These are phyloP conservation scores for Eristalis arbustorum DNA, from an alignment of 2,888 invertebrate species.

Conservation along the genomic window DNA sequence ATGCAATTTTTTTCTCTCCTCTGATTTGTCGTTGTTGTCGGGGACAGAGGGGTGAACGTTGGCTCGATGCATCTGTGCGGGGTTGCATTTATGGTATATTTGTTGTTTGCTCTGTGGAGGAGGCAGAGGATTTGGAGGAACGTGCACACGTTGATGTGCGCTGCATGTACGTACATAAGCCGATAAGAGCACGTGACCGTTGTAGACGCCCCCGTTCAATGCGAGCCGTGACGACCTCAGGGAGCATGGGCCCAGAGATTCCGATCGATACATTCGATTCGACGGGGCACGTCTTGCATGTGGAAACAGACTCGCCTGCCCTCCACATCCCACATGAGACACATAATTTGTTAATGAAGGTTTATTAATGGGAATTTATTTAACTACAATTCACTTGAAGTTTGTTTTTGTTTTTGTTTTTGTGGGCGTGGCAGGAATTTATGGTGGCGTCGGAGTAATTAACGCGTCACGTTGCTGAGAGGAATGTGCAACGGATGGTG, in stretches of 20 bases:
- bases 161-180: background rate
- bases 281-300: background rate
- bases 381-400: background rate
- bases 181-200: constrained; percentile 22
- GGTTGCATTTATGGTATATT: background rate
- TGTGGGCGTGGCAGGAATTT: background rate
- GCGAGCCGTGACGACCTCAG: background rate
- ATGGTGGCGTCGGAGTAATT: background rate
- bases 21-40: background rate
- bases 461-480: background rate
- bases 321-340: background rate
- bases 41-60: background rate
- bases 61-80: background rate
- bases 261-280: constrained; percentile 7
- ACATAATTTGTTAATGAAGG: constrained; percentile 9
- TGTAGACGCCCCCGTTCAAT: constrained; percentile 3
- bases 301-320: background rate
- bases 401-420: background rate
- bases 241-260: background rate
- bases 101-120: background rate
- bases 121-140: background rate
- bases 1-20: constrained; percentile 5
- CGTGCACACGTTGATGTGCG: background rate
- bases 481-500: background rate
- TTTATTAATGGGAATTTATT: background rate